These are phyloP conservation scores for Epinotia bilunana DNA, from an alignment of 2,888 invertebrate genomes.

Conservation along the genomic window DNA sequence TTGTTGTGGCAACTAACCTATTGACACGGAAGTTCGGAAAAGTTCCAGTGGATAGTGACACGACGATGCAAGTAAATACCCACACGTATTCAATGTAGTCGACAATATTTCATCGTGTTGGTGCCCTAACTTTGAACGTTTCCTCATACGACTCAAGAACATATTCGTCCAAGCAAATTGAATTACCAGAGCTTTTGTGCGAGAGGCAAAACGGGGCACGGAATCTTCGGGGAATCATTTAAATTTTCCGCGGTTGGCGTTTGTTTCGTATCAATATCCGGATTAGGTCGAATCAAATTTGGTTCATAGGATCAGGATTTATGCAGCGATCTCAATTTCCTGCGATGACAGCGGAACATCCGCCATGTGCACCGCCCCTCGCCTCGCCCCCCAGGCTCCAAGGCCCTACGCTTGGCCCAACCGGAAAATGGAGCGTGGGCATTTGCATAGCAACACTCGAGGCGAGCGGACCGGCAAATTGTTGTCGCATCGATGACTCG, in stretches of 20 bases:
- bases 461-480: conserved; percentile 81
- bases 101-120: conserved; percentile 74
- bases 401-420: conserved; percentile 61
- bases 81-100: conserved; percentile 79
- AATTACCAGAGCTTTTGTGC: conserved; percentile 54
- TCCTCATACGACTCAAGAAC: conserved; percentile 61
- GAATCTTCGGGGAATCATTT: conserved; percentile 54
- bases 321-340: conserved; percentile 84
- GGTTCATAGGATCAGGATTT: conserved; percentile 82
- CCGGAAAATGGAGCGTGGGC: conserved; percentile 78
- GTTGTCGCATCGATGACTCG: conserved; percentile 79
- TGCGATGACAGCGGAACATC: conserved; percentile 81
- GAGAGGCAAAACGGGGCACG: conserved; percentile 49
- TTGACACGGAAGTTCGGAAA: conserved; percentile 23
- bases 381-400: conserved; percentile 51
- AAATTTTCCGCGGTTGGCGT: conserved; percentile 67
- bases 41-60: conserved; percentile 24
- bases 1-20: conserved; percentile 25
- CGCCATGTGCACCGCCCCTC: conserved; percentile 65
- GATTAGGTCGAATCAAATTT: conserved; percentile 83
- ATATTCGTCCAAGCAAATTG: conserved; percentile 63
- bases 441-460: conserved; percentile 81
- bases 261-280: conserved; percentile 83
- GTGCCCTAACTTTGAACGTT: conserved; percentile 63
- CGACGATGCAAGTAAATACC: conserved; percentile 60